These are phyloP conservation scores for Carassius auratus DNA, from an alignment of 2,113 vertebrate species.

Conservation along the genomic window DNA sequence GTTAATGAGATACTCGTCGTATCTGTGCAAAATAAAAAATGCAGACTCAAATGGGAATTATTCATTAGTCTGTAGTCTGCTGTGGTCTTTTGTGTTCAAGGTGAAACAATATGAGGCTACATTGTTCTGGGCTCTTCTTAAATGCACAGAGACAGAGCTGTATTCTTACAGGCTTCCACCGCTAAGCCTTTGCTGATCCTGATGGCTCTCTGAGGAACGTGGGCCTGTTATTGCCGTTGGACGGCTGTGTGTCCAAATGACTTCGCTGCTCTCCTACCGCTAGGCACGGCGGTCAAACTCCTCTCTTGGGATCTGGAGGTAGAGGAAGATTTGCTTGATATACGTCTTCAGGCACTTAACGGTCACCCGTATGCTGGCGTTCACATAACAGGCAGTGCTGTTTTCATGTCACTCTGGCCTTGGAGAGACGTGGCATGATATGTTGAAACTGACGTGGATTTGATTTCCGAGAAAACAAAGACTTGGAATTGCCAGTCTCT, in stretches of 20 bases:
- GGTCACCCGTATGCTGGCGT: slow-evolving; percentile 59
- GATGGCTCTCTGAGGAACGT: slow-evolving; percentile 70
- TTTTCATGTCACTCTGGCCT: slow-evolving; percentile 37
- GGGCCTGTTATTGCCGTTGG: slow-evolving; percentile 72
- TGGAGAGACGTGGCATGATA: slow-evolving; percentile 54
- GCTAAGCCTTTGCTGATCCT: slow-evolving; percentile 76
- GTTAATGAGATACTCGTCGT: slow-evolving; percentile 48
- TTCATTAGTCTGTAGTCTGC: slow-evolving; percentile 69
- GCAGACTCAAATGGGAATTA: slow-evolving; percentile 65
- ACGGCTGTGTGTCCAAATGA: slow-evolving; percentile 64
- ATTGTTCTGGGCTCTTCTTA: slow-evolving; percentile 53
- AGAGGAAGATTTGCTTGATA: slow-evolving; percentile 74
- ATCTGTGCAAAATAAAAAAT: slow-evolving; percentile 46
- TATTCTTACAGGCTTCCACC: slow-evolving; percentile 65
- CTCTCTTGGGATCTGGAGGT: slow-evolving; percentile 71
- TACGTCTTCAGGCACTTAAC: slow-evolving; percentile 72
- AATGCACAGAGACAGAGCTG: slow-evolving; percentile 60
- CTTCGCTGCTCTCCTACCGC: slow-evolving; percentile 65
- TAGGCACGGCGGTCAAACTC: slow-evolving; percentile 70
- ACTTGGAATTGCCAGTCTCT: not conserved
- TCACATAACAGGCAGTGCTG: slow-evolving; percentile 59
- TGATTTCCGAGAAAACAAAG: not conserved
- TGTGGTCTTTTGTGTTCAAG: slow-evolving; percentile 62
- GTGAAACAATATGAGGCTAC: slow-evolving; percentile 61
- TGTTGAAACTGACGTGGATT: slow-evolving; percentile 19